These are phyloP conservation scores for Cryptus viduatorius DNA, from an alignment of 2,888 invertebrate genomes.

Conservation along the genomic window DNA sequence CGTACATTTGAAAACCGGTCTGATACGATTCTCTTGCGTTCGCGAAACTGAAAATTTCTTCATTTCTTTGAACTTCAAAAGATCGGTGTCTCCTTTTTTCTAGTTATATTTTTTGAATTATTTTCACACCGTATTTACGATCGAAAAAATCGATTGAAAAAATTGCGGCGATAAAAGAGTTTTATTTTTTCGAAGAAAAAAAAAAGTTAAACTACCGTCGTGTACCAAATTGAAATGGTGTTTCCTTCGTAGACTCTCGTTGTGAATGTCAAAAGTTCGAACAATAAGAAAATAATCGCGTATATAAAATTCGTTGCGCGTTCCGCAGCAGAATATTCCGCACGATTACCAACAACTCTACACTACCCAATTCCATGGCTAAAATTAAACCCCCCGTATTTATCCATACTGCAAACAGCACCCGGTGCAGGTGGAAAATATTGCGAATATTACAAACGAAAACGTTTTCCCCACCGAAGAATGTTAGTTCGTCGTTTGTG, in stretches of 20 bases:
- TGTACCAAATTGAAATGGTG: too few relatives aligned
- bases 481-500: slow-evolving; percentile 4
- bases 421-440: slow-evolving; percentile 26
- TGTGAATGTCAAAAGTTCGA: background rate
- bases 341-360: slow-evolving; percentile 7
- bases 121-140: background rate
- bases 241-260: too few relatives aligned
- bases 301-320: background rate
- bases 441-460: slow-evolving; percentile 26
- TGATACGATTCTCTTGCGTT: slow-evolving; percentile 5
- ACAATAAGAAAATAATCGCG: background rate
- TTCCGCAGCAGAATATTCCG: slow-evolving; percentile 14
- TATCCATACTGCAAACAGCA: slow-evolving; percentile 5
- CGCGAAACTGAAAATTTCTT: background rate
- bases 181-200: too few relatives aligned
- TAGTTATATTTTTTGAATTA: background rate
- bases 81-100: background rate
- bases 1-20: slow-evolving; percentile 3
- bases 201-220: too few relatives aligned
- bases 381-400: slow-evolving; percentile 2
- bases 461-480: slow-evolving; percentile 19
- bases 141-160: background rate
- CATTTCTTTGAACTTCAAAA: background rate
- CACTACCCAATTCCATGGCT: background rate
- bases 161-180: too few relatives aligned